These are phyloP conservation scores for Cottus gobio DNA, from an alignment of 2,113 vertebrate genomes.

Conservation along the genomic window DNA sequence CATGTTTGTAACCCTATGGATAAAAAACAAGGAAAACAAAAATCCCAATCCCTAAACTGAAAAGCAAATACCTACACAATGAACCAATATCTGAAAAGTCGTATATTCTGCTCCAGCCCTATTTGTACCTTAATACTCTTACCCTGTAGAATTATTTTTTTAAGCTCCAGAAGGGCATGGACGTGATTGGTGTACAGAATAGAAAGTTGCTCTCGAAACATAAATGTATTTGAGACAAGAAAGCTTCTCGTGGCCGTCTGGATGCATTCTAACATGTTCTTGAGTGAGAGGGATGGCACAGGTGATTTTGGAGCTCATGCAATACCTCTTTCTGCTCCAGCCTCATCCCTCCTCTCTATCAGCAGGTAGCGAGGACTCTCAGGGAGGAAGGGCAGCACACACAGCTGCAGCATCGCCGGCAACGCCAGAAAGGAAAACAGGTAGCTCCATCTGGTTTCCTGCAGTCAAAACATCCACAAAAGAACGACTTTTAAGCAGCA, in stretches of 20 bases:
- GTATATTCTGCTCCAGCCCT: background rate
- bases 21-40: background rate
- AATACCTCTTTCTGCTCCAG: conserved; percentile 89
- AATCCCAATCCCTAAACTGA: background rate
- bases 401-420: conserved; percentile 87
- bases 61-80: background rate
- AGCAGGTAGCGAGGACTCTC: conserved; percentile 95
- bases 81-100: background rate
- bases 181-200: background rate
- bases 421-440: conserved; percentile 88
- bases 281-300: background rate
- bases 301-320: background rate
- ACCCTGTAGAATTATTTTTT: background rate
- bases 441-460: conserved; percentile 91
- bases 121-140: background rate
- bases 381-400: conserved; percentile 90
- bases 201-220: background rate
- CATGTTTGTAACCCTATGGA: background rate
- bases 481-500: conserved; percentile 2
- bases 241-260: background rate
- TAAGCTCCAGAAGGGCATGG: background rate
- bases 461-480: conserved; percentile 38
- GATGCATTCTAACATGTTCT: background rate
- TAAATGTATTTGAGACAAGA: background rate
- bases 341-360: conserved; percentile 88